Evolutionary conservation across 2,888 invertebrate species (phyloP), one percentile per base, ranked within the genome.

Genomic region (Drosophila ezoana): DNA sequence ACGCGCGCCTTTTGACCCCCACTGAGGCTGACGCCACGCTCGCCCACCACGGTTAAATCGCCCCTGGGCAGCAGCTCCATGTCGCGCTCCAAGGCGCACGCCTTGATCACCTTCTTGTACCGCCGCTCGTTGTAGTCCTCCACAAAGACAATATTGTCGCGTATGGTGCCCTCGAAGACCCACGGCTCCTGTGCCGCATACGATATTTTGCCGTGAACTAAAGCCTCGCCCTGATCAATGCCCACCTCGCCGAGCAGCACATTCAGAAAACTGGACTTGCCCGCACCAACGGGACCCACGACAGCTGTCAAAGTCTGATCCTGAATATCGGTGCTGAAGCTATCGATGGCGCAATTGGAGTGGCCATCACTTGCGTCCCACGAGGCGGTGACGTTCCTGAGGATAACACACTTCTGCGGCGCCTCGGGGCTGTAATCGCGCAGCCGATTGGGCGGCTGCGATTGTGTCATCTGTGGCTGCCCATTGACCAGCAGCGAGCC

Each of bases 131-230:
- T 70, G 94, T 93, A 86, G 94, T 92, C 91, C 69, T 93, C 94
- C 0, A 98, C 98, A 92, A 99, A 99, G 1, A 98, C 92, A 74
- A 99, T 97, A 91, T 99, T 99, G 88, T 98, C 98, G 10, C 97
- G 94, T 0, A 99, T 95, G 69, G 96, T 96, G 28, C 95, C 94
- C 93, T 92, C 94, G 82, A 96, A 96, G 8, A 96, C 93, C 97
- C 98, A 98, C 0, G 98, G 95, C 80, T 97, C 95, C 89, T 97
- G 97, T 40, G 96, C 94, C 0, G 96, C 95, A 87, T 97, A 98
- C 28, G 95, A 95, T 1, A 95, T 89, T 49, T 92, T 93, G 4
- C 97, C 97, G 23, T 93, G 92, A 0, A 95, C 93, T 16, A 93
- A 90, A 14, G 94, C 89, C 23, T 84, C 94, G 82, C 97, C 96